phyloP scores from a whole-genome alignment of 2,888 invertebrate genomes.

The Julus scanicus region DNA sequence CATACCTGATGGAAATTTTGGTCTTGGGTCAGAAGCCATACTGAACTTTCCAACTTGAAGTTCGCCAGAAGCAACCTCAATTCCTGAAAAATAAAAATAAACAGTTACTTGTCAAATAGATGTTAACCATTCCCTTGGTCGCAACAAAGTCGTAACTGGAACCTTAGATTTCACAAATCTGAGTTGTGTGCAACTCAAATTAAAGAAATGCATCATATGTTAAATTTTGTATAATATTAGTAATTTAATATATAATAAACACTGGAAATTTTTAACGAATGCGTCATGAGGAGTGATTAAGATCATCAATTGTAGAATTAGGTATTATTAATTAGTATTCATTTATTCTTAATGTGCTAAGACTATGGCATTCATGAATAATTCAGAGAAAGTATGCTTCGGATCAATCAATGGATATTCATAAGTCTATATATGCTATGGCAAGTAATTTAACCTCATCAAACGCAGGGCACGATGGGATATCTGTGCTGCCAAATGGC shows the following conservation, averaged over 20 bases:
- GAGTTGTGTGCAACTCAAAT: too few species aligned
- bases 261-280: not conserved
- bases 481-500: not conserved
- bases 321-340: not conserved
- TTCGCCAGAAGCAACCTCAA: conserved; percentile 70
- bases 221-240: too few species aligned
- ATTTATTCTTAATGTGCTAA: not conserved
- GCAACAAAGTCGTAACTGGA: too few species aligned
- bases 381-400: not conserved
- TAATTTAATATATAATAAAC: too few species aligned
- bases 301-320: not conserved
- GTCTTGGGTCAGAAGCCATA: conserved; percentile 71
- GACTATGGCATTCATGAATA: not conserved
- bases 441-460: too few species aligned
- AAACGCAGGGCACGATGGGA: not conserved
- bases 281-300: not conserved
- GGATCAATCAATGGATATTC: not conserved
- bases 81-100: conserved; percentile 64
- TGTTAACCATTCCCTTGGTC: too few species aligned
- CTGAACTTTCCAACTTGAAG: conserved; percentile 70
- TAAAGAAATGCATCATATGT: too few species aligned
- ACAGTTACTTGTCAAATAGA: not conserved
- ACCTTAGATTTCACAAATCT: too few species aligned
- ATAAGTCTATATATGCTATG: not conserved
- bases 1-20: conserved; percentile 70